These are phyloP conservation scores for Poeciliopsis gracilis DNA, from an alignment of 2,797 vertebrate genomes.

Conservation along the genomic window DNA sequence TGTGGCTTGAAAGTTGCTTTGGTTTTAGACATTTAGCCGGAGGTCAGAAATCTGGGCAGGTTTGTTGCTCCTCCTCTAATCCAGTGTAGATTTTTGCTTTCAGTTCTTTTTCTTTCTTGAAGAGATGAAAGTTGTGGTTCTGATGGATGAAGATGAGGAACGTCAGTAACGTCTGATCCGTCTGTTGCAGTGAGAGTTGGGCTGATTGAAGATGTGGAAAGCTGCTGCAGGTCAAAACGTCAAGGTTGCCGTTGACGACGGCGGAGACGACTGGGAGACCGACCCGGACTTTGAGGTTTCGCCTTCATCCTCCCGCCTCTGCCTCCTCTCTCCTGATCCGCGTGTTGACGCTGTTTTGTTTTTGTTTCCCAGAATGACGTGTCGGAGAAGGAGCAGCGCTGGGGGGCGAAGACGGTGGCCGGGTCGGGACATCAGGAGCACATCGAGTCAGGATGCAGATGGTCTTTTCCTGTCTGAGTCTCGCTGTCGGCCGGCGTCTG, in stretches of 20 bases:
- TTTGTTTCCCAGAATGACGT: conserved; percentile 86
- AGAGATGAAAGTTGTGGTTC: too few species aligned
- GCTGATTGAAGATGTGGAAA: conserved; percentile 89
- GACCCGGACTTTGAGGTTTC: conserved; percentile 95
- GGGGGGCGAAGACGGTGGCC: conserved; percentile 94
- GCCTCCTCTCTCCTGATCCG: not conserved
- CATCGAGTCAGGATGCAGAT: conserved; percentile 85
- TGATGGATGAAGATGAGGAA: not conserved
- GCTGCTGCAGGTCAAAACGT: conserved; percentile 88
- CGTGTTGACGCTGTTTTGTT: conserved; percentile 5
- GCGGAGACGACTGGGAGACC: conserved; percentile 94
- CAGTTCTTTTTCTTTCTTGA: too few species aligned
- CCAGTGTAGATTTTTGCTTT: too few species aligned
- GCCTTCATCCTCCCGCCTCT: not conserved
- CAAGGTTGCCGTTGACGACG: conserved; percentile 79
- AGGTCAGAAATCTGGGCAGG: too few species aligned
- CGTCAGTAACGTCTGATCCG: not conserved
- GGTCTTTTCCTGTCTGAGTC: not conserved
- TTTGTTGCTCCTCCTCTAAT: too few species aligned
- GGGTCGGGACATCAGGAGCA: conserved; percentile 97
- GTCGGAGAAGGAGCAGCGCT: conserved; percentile 94
- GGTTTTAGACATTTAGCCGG: too few species aligned
- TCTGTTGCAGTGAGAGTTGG: conserved; percentile 20
- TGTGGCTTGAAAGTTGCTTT: too few species aligned
- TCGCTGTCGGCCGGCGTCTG: not conserved